Conservation (phyloP, 2,888 invertebrate species). For the Trichopoda pennipes region DNA sequence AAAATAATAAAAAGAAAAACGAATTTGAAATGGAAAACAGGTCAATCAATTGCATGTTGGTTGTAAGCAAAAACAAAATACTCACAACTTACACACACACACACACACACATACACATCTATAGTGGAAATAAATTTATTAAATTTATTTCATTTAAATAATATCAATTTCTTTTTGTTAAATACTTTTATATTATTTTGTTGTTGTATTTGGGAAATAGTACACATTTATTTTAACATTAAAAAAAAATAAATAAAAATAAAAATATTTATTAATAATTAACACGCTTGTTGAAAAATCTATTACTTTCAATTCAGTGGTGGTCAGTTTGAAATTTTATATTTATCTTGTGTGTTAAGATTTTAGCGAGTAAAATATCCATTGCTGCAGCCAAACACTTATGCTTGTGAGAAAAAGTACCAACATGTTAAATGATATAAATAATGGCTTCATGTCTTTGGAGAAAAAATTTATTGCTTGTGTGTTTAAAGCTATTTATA, state of each 20-base stretch:
- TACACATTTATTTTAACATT: background rate
- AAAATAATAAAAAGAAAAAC: constrained; percentile 11
- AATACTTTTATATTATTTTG: constrained; percentile 1
- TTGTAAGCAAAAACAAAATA: background rate
- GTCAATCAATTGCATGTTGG: constrained; percentile 45
- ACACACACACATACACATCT: background rate
- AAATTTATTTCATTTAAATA: constrained; percentile 42
- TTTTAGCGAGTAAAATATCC: background rate
- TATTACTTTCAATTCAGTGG: background rate
- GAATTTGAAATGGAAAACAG: constrained; percentile 27
- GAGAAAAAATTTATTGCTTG: background rate
- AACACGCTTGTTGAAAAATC: constrained; percentile 49
- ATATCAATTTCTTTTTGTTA: constrained; percentile 22
- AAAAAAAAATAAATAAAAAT: background rate
- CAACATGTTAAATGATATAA: constrained; percentile 3
- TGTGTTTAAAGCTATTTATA: background rate
- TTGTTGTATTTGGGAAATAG: constrained; percentile 8
- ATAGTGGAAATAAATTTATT: constrained; percentile 26
- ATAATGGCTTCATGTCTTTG: background rate
- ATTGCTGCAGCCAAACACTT: background rate
- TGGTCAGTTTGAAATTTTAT: constrained; percentile 9
- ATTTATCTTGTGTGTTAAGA: background rate
- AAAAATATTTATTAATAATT: constrained; percentile 37
- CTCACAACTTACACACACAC: background rate
- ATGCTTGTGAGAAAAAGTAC: background rate